A percentile compares a stretch with the other conserved stretches of the same genome.
Evolutionary conservation across 1,140 invertebrate species (phyloP).

Genomic region (fruit fly (Drosophila melanogaster)): Release_6_plus_ISO1_MT NT_033779.5:20479001-20479500

Average conservation of each 20-base stretch:
- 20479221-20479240: constrained; percentile 32
- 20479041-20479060: no score
- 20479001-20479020: no score
- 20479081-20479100: no score
- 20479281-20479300: constrained; percentile 48
- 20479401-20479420: constrained; percentile 82
- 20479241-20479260: background rate
- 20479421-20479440: constrained; percentile 61
- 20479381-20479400: constrained; percentile 65
- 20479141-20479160: no score
- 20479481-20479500: constrained; percentile 73
- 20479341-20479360: constrained; percentile 16
- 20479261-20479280: constrained; percentile 16
- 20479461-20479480: constrained; percentile 69
- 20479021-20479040: no score
- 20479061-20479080: no score
- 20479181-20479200: no score
- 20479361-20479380: constrained; percentile 7
- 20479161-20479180: no score
- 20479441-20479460: constrained; percentile 38
- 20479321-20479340: constrained; percentile 35
- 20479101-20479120: no score
- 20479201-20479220: background rate
- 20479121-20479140: no score
- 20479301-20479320: constrained; percentile 44